phyloP scores from a whole-genome alignment of 2,888 invertebrate species.

The Miltochrista miniata region DNA sequence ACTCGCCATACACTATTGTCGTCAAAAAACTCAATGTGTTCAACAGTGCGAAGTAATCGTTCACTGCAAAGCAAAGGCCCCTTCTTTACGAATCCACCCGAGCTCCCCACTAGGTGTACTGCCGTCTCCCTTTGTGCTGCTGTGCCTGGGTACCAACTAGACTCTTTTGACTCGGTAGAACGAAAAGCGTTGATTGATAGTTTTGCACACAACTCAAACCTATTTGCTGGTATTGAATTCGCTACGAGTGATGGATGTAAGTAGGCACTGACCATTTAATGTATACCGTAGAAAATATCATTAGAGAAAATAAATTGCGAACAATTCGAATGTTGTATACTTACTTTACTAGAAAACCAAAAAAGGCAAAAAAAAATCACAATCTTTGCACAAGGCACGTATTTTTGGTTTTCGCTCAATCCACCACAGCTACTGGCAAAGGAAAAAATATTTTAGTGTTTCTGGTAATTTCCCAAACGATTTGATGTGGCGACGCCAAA shows the following conservation, averaged over 20 bases:
- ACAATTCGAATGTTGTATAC: no score
- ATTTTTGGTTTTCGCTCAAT: no score
- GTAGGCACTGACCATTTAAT: neutral
- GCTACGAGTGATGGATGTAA: neutral
- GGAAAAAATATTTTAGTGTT: no score
- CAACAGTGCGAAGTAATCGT: neutral
- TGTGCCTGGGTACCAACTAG: neutral
- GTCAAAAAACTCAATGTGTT: neutral
- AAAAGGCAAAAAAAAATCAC: no score
- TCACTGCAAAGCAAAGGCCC: neutral
- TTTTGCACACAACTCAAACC: neutral
- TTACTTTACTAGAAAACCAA: no score
- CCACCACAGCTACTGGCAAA: no score
- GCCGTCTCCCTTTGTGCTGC: neutral
- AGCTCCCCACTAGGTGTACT: neutral
- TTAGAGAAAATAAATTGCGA: no score
- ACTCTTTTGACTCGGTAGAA: neutral
- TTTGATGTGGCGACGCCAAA: no score
- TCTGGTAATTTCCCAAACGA: no score
- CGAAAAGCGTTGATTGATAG: neutral
- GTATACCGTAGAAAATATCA: no score
- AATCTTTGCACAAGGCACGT: no score
- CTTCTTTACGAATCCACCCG: neutral
- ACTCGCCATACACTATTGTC: no score
- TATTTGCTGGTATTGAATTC: neutral